A percentile compares a stretch with the other conserved stretches of the same genome.
These are phyloP conservation scores for Mirounga angustirostris DNA, from an alignment of 2,113 vertebrate species.

Conservation along the genomic window DNA sequence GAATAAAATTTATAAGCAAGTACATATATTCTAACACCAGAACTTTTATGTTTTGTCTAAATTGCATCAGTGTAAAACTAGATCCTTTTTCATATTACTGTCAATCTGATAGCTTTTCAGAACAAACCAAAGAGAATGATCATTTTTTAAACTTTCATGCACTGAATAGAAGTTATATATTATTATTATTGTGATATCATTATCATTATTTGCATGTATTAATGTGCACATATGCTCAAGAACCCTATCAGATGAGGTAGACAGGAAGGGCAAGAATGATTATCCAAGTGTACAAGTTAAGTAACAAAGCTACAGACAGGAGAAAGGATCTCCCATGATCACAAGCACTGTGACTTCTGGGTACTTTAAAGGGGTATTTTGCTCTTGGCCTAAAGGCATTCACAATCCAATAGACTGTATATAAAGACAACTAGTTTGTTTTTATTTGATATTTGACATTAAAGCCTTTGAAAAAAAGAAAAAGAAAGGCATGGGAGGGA, in stretches of 20 bases:
- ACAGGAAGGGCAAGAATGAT: neutral
- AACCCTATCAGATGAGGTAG: neutral
- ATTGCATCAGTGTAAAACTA: conserved; percentile 64
- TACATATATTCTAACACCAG: neutral
- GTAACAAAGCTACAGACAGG: neutral
- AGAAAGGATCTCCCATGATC: neutral
- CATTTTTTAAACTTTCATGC: neutral
- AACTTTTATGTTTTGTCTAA: conserved; percentile 55
- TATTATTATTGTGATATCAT: neutral
- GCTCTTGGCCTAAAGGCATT: neutral
- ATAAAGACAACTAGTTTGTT: neutral
- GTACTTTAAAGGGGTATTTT: neutral
- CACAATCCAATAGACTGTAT: neutral
- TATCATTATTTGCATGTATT: neutral
- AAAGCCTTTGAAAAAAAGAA: neutral
- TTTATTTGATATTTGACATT: neutral
- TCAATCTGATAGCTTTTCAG: conserved; percentile 54
- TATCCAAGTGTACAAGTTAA: neutral
- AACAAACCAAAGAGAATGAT: conserved; percentile 21
- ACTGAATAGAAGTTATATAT: neutral
- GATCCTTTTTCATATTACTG: conserved; percentile 50
- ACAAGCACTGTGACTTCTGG: neutral
- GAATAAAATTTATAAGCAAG: conserved; percentile 37
- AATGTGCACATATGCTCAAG: neutral
- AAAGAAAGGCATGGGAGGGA: neutral